phyloP scores from a whole-genome alignment of 2,113 vertebrate genomes.

The Indri indri region DNA sequence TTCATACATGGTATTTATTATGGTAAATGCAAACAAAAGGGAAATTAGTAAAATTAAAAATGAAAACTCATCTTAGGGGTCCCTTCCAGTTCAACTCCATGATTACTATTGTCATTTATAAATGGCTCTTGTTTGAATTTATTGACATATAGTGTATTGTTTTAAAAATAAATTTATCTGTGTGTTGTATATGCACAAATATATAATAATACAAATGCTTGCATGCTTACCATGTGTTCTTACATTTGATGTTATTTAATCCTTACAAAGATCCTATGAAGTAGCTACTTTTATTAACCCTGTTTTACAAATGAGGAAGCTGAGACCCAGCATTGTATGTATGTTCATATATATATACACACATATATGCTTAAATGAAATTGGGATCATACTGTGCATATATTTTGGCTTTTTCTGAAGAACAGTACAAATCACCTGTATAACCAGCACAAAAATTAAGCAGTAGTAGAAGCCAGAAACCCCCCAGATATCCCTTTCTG shows the following conservation, averaged over 20 bases:
- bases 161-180: not conserved
- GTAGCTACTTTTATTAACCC: not conserved
- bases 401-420: not conserved
- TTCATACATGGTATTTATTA: not conserved
- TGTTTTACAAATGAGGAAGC: not conserved
- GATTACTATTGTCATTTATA: not conserved
- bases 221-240: not conserved
- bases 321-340: not conserved
- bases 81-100: not conserved
- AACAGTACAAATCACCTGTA: not conserved
- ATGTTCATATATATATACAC: not conserved
- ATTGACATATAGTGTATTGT: not conserved
- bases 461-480: not conserved
- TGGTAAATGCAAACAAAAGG: not conserved
- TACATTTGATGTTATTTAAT: not conserved
- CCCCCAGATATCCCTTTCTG: accelerated
- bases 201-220: not conserved
- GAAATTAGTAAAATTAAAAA: not conserved
- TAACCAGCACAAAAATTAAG: not conserved
- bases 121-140: not conserved
- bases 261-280: not conserved
- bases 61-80: not conserved
- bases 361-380: not conserved
- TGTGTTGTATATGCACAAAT: not conserved
- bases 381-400: not conserved